A percentile compares a stretch with the other conserved stretches of the same genome.
Conservation (phyloP, 1,140 invertebrate species). For the Metopolophium dirhodum region DNA sequence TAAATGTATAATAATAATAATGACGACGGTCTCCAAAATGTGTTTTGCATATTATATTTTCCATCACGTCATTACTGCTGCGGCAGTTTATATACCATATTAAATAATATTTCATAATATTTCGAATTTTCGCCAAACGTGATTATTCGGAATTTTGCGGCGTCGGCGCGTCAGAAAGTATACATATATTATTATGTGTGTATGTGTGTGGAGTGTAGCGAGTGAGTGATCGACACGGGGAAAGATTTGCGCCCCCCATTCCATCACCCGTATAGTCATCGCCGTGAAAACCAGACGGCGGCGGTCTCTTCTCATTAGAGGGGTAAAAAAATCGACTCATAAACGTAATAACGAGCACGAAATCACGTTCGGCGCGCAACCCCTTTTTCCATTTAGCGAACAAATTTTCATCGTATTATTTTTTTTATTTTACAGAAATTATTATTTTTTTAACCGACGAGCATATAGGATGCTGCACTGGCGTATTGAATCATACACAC, state of each 20-base stretch:
- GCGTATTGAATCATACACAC: background rate
- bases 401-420: slow-evolving; percentile 11
- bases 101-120: slow-evolving; percentile 21
- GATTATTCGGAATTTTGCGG: slow-evolving; percentile 39
- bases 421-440: slow-evolving; percentile 25
- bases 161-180: background rate
- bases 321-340: slow-evolving; percentile 13
- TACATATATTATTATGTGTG: background rate
- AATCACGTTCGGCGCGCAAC: slow-evolving; percentile 48
- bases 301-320: background rate
- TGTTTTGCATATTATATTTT: background rate
- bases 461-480: background rate
- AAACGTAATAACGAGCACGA: slow-evolving; percentile 50
- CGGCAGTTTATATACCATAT: background rate
- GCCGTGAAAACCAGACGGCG: background rate
- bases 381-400: slow-evolving; percentile 22
- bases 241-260: background rate
- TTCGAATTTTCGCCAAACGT: slow-evolving; percentile 44
- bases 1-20: slow-evolving; percentile 13
- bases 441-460: background rate
- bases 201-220: background rate
- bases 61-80: background rate
- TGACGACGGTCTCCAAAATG: background rate
- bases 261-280: background rate
- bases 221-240: background rate